A percentile compares a stretch with the other conserved stretches of the same genome.
Evolutionary conservation across 2,113 vertebrate species (phyloP).

Genomic region (Acrocephalus kingi): DNA sequence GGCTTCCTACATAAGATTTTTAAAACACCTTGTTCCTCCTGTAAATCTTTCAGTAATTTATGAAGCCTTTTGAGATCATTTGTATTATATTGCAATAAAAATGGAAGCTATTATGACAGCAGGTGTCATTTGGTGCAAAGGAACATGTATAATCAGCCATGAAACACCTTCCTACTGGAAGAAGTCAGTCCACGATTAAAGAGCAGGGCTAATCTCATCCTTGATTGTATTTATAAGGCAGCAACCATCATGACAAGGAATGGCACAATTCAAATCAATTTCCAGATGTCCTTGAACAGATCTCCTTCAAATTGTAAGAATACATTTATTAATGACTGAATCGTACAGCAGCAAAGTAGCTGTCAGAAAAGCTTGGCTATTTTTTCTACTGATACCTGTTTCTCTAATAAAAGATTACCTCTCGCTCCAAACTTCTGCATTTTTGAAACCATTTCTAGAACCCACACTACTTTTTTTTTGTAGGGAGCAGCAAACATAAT

Average conservation of each 20-base stretch:
- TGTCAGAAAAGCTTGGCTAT: not conserved
- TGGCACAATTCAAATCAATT: not conserved
- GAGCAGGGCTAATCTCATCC: not conserved
- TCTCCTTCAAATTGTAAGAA: not conserved
- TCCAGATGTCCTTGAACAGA: not conserved
- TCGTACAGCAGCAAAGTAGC: not conserved
- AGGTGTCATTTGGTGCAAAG: constrained; percentile 28
- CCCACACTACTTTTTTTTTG: not conserved
- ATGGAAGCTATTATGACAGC: constrained; percentile 52
- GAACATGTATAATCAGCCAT: constrained; percentile 42
- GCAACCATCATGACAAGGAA: not conserved
- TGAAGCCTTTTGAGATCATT: constrained; percentile 23
- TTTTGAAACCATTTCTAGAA: not conserved
- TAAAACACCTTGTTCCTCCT: constrained; percentile 27
- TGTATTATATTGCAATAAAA: constrained; percentile 33
- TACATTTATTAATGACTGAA: not conserved
- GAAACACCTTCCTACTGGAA: constrained; percentile 22
- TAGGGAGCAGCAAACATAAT: not conserved
- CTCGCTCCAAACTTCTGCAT: not conserved
- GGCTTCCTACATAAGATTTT: not conserved
- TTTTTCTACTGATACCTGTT: not conserved
- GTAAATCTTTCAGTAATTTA: constrained; percentile 33
- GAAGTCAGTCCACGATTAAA: constrained; percentile 15
- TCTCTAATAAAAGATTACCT: not conserved
- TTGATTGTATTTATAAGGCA: not conserved